These are phyloP conservation scores for Stictocephala bisonia DNA, from an alignment of 2,888 invertebrate genomes.

Conservation along the genomic window DNA sequence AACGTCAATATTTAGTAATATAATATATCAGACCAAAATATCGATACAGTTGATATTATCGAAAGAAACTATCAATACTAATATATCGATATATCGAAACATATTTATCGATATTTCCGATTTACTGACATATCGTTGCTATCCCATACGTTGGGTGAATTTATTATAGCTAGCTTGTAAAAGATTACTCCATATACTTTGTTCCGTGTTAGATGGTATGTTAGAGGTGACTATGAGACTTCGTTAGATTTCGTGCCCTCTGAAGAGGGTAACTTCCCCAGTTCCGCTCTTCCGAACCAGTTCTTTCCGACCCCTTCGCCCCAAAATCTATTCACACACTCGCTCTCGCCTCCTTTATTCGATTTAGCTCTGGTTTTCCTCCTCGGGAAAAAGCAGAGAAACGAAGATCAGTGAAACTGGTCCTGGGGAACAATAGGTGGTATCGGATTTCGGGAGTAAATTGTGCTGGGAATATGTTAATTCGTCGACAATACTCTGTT, in stretches of 20 bases:
- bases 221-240: slow-evolving; percentile 28
- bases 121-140: no score
- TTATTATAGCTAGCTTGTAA: no score
- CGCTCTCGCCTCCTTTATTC: slow-evolving; percentile 41
- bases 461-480: no score
- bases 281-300: slow-evolving; percentile 42
- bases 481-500: background rate
- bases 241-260: slow-evolving; percentile 14
- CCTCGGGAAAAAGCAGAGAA: slow-evolving; percentile 37
- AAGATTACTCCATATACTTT: no score
- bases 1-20: no score
- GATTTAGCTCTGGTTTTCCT: slow-evolving; percentile 45
- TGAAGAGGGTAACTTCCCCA: background rate
- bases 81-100: no score
- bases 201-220: no score
- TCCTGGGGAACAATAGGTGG: slow-evolving; percentile 19
- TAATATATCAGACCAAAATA: no score
- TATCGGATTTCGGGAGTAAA: slow-evolving; percentile 26
- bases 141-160: no score
- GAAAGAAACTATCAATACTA: no score
- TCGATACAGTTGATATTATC: no score
- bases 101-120: no score
- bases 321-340: slow-evolving; percentile 28
- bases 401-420: slow-evolving; percentile 41
- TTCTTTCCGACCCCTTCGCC: slow-evolving; percentile 37